A percentile compares a stretch with the other conserved stretches of the same genome.
These are phyloP conservation scores for Pelmatolapia mariae DNA, from an alignment of 2,113 vertebrate genomes.

Conservation along the genomic window DNA sequence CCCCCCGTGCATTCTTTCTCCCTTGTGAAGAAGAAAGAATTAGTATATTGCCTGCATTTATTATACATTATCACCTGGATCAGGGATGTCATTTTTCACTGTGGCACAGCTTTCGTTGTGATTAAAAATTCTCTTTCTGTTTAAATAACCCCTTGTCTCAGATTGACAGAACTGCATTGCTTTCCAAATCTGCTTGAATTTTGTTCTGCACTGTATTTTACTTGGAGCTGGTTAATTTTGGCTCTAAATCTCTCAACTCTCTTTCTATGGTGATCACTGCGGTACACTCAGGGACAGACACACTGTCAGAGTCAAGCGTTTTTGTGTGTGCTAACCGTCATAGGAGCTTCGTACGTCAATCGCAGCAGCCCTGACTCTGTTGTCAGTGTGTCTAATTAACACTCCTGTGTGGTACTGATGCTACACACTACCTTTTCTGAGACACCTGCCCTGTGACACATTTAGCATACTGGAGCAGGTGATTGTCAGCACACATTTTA, in stretches of 20 bases:
- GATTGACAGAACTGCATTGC: neutral
- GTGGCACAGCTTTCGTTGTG: neutral
- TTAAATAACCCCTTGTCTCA: neutral
- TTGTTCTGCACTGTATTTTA: neutral
- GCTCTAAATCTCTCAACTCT: neutral
- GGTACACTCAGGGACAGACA: neutral
- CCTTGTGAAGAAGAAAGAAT: conserved; percentile 43
- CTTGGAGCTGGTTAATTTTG: neutral
- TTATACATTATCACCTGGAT: conserved; percentile 60
- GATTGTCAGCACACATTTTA: conserved; percentile 37
- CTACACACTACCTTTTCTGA: conserved; percentile 43
- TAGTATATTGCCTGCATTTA: conserved; percentile 41
- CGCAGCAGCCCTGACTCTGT: conserved; percentile 31
- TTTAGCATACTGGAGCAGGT: neutral
- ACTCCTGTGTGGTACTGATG: conserved; percentile 57
- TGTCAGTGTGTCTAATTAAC: conserved; percentile 70
- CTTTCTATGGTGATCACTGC: neutral
- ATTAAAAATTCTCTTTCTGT: conserved; percentile 6
- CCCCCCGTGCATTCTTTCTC: conserved; percentile 57
- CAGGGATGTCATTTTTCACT: conserved; percentile 34
- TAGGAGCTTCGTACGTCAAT: conserved; percentile 45
- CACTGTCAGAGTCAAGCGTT: conserved; percentile 24
- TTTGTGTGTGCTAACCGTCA: conserved; percentile 25
- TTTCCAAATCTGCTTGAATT: neutral
- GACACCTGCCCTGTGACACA: conserved; percentile 57